Base-by-base conservation (phyloP, 2,888 invertebrate species). In the Chironomus tentans region DNA sequence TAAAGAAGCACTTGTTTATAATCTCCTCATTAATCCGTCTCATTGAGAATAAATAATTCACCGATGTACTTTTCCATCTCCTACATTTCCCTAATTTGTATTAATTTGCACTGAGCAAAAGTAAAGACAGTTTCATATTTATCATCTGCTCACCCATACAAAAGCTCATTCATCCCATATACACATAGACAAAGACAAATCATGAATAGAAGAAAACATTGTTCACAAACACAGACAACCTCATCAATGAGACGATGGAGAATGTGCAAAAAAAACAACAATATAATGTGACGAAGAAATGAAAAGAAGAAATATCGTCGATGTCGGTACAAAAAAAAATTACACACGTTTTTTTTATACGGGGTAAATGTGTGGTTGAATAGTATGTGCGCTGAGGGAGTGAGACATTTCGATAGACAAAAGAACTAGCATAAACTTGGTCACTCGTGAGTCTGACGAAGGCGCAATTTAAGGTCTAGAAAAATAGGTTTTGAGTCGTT, bases 131-230 rank as follows among this genome's bases (percentile, higher is more conserved):
- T 62, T 62, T 65, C 65, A 65, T 50, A 38, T 38, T 38, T 38
- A 71, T 71, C 50, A 56, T 71, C 56, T 71, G 71, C 71, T 71
- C 50, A 56, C 38, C 15, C 56, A 71, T 15, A 70, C 70, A 48
- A 56, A 5, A 15, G n/a, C 56, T 18, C 15, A 56, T 56, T 56
- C 15, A 56, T 56, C 4, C 10, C 18, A n/a, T 13, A 50, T 4
- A 50, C 56, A 56, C 18, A 18, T 7, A 56, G n/a, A 56, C 56
- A 18, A 18, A 56, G 6, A 50, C 2, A 3, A 15, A 15, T 6
- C 15, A 15, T 50, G 50, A 50, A 50, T 15, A n/a, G 50, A n/a
- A 50, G 15, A 50, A 56, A 56, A 56, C 18, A 56, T 56, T 56
- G 3, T 18, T 56, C 56, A 65, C 65, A 65, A 65, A 21, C 21